These are phyloP conservation scores for Anhinga rufa DNA, from an alignment of 2,113 vertebrate genomes.

Conservation along the genomic window DNA sequence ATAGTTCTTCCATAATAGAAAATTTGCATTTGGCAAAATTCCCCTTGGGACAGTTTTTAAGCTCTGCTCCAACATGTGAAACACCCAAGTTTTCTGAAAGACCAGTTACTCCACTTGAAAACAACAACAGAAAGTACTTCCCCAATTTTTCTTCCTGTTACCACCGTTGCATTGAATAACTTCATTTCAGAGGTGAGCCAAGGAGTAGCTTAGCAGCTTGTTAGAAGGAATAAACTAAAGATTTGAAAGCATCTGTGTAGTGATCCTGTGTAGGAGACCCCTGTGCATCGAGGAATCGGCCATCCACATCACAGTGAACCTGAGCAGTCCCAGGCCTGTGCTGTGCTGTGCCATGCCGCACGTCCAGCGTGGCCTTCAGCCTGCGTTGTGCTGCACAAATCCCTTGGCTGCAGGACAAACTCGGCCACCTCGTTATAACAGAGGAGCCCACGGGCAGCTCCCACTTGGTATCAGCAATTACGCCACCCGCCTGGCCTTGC, in stretches of 20 bases:
- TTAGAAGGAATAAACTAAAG: background rate
- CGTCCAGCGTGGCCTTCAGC: background rate
- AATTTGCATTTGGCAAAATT: background rate
- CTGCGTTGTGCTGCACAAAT: background rate
- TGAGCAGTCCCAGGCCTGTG: background rate
- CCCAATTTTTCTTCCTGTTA: background rate
- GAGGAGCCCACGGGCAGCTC: background rate
- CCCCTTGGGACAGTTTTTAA: background rate
- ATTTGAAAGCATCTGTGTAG: background rate
- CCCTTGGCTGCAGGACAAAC: background rate
- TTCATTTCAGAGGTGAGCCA: background rate
- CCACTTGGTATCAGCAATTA: background rate
- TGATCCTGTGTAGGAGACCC: background rate
- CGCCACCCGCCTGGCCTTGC: background rate
- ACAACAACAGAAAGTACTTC: background rate
- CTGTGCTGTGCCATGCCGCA: fast-evolving
- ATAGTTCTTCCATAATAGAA: background rate
- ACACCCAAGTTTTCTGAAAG: background rate
- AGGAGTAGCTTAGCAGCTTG: background rate
- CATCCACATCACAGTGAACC: fast-evolving
- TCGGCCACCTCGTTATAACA: fast-evolving
- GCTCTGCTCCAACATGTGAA: background rate
- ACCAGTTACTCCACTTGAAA: background rate
- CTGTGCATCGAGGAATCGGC: background rate
- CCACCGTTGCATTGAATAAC: background rate